Base-by-base conservation (phyloP, 2,888 invertebrate genomes). In the Andrena dorsata region DNA sequence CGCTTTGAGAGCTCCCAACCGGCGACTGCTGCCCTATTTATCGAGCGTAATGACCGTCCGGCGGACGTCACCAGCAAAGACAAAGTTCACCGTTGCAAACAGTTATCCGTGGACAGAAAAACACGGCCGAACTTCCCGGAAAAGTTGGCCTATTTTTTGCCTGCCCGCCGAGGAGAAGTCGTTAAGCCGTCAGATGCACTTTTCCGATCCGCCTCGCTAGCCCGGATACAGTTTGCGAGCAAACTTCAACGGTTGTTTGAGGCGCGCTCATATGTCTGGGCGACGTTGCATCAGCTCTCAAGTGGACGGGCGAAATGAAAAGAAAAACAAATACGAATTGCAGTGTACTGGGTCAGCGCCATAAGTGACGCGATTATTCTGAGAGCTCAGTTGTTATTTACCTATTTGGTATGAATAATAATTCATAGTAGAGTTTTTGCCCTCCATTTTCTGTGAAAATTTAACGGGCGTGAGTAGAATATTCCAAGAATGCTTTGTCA, bases 151-250 rank as follows among this genome's bases (percentile, higher is more conserved):
- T 51, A 61, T 71, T 82, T 71, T 66, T 80, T 75, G 65, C 61
- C 60, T 8, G n/a, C 1, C 10, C 51, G n/a, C 20, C 49, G 74
- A 61, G 53, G 75, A 63, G 66, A 63, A 75, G 80, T 80, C 82
- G 80, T 80, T 80, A 80, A 80, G 61, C 80, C 80, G 82, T 82
- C 82, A 75, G 75, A 70, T 75, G 64, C 80, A 82, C 75, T 65
- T 68, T 66, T 61, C 26, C 53, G 71, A 47, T 70, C 41, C 76
- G 65, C 69, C 58, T 70, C 28, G 49, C 49, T 53, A 53, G 23
- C n/a, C 60, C 16, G 51, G 32, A 10, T 30, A 23, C 23, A 8
- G 66, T 32, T 32, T 63, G 26, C 5, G 41, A 41, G 41, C 41
- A 41, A 23, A 4, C 35, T n/a, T 20, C 10, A 56, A 49, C 68